Evolutionary conservation across 1,140 invertebrate genomes (phyloP).

Genomic region (Lucilia cuprina): DNA sequence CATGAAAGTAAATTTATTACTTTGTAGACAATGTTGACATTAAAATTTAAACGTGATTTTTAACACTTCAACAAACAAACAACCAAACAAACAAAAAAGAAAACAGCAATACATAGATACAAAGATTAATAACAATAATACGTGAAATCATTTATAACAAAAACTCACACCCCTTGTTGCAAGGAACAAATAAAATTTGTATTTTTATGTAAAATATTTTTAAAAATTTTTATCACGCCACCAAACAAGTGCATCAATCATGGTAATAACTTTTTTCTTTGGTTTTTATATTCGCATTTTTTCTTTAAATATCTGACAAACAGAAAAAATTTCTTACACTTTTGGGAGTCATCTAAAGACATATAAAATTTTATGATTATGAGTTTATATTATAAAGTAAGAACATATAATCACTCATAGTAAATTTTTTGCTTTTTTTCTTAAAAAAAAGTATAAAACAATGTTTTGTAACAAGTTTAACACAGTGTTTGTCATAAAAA

Average conservation of each 20-base stretch:
- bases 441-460: no score
- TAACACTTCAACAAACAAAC: neutral
- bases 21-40: neutral
- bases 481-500: no score
- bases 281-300: neutral
- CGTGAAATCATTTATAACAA: neutral
- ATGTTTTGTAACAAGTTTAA: no score
- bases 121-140: neutral
- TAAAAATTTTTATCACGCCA: neutral
- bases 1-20: neutral
- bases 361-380: conserved; percentile 1
- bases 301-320: neutral
- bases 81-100: neutral
- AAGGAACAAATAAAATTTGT: neutral
- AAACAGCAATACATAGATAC: neutral
- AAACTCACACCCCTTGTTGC: neutral
- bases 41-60: neutral
- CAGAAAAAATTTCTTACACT: neutral
- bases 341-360: neutral
- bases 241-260: neutral
- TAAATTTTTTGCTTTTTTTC: no score
- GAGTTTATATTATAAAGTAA: neutral
- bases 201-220: neutral
- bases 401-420: no score
- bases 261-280: neutral